These are phyloP conservation scores for Hyla sarda DNA, from an alignment of 2,113 vertebrate genomes.

Conservation along the genomic window DNA sequence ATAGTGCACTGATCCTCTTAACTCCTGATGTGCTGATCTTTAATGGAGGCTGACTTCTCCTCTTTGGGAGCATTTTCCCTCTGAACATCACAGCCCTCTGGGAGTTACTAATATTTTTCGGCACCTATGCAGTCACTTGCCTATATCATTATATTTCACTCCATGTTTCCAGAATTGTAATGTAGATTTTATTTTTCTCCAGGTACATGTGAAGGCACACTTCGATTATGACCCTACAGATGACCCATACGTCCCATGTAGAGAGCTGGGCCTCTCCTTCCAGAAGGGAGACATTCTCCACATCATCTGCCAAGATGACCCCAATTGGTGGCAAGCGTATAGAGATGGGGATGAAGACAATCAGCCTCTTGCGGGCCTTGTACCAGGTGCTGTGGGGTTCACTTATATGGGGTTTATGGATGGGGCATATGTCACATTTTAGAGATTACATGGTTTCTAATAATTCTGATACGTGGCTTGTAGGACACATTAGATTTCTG, in stretches of 20 bases:
- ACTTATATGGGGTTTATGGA: neutral
- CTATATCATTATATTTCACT: no score
- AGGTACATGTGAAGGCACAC: slow-evolving; percentile 93
- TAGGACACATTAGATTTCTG: neutral
- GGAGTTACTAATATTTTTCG: no score
- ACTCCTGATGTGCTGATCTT: neutral
- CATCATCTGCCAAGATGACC: slow-evolving; percentile 95
- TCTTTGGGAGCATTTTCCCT: neutral
- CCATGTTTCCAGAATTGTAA: neutral
- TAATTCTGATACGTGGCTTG: neutral
- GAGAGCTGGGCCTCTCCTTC: slow-evolving; percentile 92
- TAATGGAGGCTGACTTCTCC: neutral
- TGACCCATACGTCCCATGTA: slow-evolving; percentile 92
- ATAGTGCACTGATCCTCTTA: slow-evolving; percentile 6
- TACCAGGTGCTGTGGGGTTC: slow-evolving; percentile 80
- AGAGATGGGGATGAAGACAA: slow-evolving; percentile 94
- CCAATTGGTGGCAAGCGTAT: slow-evolving; percentile 98
- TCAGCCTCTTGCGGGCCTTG: slow-evolving; percentile 91
- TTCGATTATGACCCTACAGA: slow-evolving; percentile 96
- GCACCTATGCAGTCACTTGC: no score
- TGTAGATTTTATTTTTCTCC: slow-evolving; percentile 56
- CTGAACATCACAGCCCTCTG: no score
- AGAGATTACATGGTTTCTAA: neutral
- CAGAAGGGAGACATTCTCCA: slow-evolving; percentile 96
- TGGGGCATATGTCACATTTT: neutral